phyloP scores from a whole-genome alignment of 2,888 invertebrate genomes.

The Hydropsyche betteni region DNA sequence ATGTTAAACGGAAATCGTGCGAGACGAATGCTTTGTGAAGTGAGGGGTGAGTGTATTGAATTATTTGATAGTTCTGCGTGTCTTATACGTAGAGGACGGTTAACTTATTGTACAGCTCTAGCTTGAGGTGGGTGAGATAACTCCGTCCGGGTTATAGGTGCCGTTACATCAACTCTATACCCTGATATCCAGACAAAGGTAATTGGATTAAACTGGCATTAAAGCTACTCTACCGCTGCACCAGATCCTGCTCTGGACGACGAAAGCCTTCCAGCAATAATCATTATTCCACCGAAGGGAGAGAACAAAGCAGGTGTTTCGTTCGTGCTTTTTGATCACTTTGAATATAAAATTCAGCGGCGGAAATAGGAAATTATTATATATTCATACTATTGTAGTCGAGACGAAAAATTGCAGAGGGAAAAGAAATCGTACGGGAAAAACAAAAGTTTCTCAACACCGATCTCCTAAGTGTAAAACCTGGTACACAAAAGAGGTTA shows the following conservation, averaged over 20 bases:
- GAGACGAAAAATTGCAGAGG: background rate
- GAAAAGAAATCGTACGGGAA: slow-evolving; percentile 10
- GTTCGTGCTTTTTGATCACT: no score
- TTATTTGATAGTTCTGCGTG: no score
- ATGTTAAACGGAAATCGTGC: no score
- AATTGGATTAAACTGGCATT: slow-evolving; percentile 51
- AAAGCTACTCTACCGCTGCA: slow-evolving; percentile 38
- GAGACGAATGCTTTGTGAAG: no score
- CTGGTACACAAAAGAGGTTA: slow-evolving; percentile 51
- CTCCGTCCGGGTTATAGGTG: slow-evolving; percentile 26
- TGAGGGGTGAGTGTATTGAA: no score
- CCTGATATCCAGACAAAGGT: slow-evolving; percentile 43
- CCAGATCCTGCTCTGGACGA: slow-evolving; percentile 29
- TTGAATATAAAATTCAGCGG: no score
- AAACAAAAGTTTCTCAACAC: slow-evolving; percentile 41
- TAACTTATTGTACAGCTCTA: slow-evolving; percentile 14
- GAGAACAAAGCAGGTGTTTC: slow-evolving; percentile 29
- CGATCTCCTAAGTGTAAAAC: slow-evolving; percentile 50
- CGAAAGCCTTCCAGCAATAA: slow-evolving; percentile 28
- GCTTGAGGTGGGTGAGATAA: slow-evolving; percentile 16
- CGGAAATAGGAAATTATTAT: no score
- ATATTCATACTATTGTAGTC: no score
- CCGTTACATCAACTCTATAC: slow-evolving; percentile 30
- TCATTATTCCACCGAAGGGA: slow-evolving; percentile 9
- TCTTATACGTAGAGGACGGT: background rate